Conservation (phyloP, 2,797 vertebrate genomes). For the Dendrocincla tyrannina region DNA sequence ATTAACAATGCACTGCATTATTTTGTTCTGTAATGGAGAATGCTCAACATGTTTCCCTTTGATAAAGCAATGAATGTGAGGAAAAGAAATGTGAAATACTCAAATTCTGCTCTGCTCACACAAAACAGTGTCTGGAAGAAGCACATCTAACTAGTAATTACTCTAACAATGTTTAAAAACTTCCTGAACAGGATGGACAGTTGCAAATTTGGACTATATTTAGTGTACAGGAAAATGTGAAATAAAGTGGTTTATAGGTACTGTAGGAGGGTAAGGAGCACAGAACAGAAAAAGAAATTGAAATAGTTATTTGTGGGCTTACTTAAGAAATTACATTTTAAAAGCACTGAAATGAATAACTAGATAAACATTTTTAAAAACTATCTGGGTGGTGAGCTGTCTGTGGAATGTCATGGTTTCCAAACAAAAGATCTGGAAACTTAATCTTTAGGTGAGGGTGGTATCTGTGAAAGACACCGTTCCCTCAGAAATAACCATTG, state of each 20-base stretch:
- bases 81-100: not conserved
- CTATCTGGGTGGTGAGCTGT: not conserved
- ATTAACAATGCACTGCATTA: not conserved
- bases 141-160: not conserved
- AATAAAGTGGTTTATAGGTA: not conserved
- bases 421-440: not conserved
- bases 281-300: not conserved
- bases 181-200: not conserved
- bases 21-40: constrained; percentile 25
- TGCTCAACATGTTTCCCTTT: not conserved
- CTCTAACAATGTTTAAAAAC: not conserved
- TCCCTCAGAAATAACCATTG: not conserved
- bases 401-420: not conserved
- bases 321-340: not conserved
- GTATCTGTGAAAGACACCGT: not conserved
- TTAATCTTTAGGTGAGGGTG: not conserved
- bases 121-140: not conserved
- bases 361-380: not conserved
- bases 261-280: not conserved
- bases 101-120: not conserved
- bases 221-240: not conserved
- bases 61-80: constrained; percentile 2
- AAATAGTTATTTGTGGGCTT: not conserved
- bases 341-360: not conserved
- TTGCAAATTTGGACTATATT: not conserved